Evolutionary conservation across 2,888 invertebrate species (phyloP).

Genomic region (Drosophila neutralis): DNA sequence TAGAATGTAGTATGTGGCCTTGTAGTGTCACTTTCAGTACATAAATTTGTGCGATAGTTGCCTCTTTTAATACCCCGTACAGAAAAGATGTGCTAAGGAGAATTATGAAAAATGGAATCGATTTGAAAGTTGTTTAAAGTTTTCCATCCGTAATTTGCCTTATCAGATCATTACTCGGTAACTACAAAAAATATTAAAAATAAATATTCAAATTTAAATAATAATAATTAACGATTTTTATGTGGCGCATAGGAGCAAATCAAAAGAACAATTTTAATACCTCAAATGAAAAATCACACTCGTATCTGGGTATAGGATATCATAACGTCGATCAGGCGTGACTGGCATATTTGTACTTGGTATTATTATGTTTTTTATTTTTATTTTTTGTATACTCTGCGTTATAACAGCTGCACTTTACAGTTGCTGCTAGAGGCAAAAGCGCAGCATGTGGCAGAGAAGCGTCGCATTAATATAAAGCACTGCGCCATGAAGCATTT

Average conservation of each 20-base stretch:
- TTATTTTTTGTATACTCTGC: conserved; percentile 35
- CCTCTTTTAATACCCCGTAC: conserved; percentile 31
- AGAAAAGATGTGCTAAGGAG: not conserved
- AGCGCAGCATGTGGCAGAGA: conserved; percentile 53
- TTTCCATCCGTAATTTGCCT: not conserved
- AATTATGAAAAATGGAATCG: not conserved
- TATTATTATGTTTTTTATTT: conserved; percentile 49
- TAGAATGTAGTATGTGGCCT: conserved; percentile 54
- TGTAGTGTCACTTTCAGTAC: conserved; percentile 74
- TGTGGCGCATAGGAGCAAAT: not conserved
- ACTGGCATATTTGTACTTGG: conserved; percentile 12
- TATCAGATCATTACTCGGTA: not conserved
- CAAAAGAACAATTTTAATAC: not conserved
- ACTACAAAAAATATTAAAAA: not conserved
- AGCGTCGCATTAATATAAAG: conserved; percentile 72
- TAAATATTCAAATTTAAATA: not conserved
- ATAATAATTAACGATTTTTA: not conserved
- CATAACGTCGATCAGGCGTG: not conserved
- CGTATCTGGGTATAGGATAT: not conserved
- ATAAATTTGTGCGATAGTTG: conserved; percentile 58
- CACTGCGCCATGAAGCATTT: conserved; percentile 78
- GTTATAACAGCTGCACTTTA: conserved; percentile 74
- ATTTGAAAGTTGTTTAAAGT: not conserved
- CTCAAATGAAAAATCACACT: rapidly evolving
- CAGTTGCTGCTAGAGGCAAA: conserved; percentile 65